A percentile compares a stretch with the other conserved stretches of the same genome.
Evolutionary conservation across 2,888 invertebrate genomes (phyloP).

Genomic region (Plebejus melissa): DNA sequence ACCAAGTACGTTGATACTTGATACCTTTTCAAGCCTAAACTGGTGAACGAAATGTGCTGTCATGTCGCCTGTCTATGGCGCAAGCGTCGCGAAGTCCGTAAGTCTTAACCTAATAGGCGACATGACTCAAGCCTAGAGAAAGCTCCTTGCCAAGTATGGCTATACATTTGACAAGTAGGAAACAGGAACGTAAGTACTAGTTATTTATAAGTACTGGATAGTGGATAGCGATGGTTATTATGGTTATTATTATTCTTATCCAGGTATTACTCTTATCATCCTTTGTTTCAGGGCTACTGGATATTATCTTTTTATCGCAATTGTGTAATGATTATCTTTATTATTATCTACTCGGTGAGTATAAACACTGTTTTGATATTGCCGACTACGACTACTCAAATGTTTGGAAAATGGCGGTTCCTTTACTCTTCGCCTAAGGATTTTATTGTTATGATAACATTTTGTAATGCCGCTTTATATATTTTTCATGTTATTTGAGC

Average conservation of each 20-base stretch:
- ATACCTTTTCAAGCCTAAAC: background rate
- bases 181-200: background rate
- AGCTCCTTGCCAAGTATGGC: background rate
- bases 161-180: background rate
- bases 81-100: too few relatives aligned
- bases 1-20: background rate
- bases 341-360: constrained; percentile 9
- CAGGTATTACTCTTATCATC: background rate
- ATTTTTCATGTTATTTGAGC: background rate
- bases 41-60: background rate
- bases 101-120: background rate
- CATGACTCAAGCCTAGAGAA: background rate
- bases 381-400: constrained; percentile 9
- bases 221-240: background rate
- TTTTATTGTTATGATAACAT: constrained; percentile 19
- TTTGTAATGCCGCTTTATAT: background rate
- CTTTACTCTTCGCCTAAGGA: background rate
- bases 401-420: constrained; percentile 6
- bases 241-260: background rate
- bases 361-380: constrained; percentile 9
- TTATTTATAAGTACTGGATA: background rate
- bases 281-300: constrained; percentile 22
- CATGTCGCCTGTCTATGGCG: background rate
- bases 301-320: constrained; percentile 24
- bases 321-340: constrained; percentile 26